Evolutionary conservation across 1,140 invertebrate species (phyloP).

Genomic region (Drosophila kepulauana): DNA sequence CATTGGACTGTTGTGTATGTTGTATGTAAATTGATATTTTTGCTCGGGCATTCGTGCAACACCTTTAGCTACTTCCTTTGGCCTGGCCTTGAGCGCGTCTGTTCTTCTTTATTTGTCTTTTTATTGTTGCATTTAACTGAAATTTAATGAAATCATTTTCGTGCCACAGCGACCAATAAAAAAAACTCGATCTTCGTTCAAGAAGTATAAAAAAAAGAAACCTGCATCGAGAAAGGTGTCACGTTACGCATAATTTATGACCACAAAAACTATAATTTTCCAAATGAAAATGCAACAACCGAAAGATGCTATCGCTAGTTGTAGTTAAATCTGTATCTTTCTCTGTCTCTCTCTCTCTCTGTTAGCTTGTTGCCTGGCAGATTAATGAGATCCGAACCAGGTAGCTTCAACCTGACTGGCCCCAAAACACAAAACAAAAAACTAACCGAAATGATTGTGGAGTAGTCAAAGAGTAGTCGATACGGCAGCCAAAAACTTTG

Average conservation of each 20-base stretch:
- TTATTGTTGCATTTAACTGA: slow-evolving; percentile 58
- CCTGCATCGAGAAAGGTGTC: slow-evolving; percentile 82
- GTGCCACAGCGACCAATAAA: slow-evolving; percentile 40
- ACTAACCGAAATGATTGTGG: background rate
- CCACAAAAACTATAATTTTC: slow-evolving; percentile 73
- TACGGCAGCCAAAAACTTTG: slow-evolving; percentile 68
- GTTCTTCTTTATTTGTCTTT: slow-evolving; percentile 13
- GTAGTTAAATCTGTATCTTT: slow-evolving; percentile 26
- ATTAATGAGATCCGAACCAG: slow-evolving; percentile 48
- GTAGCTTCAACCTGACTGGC: slow-evolving; percentile 16
- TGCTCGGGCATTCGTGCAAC: slow-evolving; percentile 32
- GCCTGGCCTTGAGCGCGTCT: slow-evolving; percentile 73
- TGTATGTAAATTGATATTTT: slow-evolving; percentile 81
- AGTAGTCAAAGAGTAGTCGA: slow-evolving; percentile 60
- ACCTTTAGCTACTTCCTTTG: slow-evolving; percentile 65
- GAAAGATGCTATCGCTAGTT: slow-evolving; percentile 19
- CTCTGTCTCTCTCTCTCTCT: no score
- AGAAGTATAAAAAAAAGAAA: slow-evolving; percentile 64
- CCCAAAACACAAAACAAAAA: background rate
- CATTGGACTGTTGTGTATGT: background rate
- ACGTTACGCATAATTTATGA: slow-evolving; percentile 84
- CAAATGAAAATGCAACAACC: slow-evolving; percentile 41
- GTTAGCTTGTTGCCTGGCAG: slow-evolving; percentile 55
- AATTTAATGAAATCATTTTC: slow-evolving; percentile 78
- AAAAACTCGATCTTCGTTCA: slow-evolving; percentile 38